Conservation (phyloP, 2,797 vertebrate species). For the Intellagama lesueurii region DNA sequence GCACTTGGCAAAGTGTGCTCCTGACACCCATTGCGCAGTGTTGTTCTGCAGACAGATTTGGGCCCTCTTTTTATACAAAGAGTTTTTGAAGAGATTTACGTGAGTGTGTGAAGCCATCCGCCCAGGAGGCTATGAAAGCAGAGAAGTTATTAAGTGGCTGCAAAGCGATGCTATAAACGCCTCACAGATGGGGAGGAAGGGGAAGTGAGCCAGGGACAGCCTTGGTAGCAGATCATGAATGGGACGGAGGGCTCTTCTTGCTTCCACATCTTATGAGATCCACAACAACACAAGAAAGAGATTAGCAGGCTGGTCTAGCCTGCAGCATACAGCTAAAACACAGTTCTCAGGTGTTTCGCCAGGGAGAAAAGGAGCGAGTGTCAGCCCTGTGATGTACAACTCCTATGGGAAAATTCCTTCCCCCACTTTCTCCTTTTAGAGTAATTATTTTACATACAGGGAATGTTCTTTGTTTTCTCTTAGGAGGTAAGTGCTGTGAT, state of each 20-base stretch:
- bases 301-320: constrained; percentile 13
- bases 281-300: constrained; percentile 4
- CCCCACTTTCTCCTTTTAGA: constrained; percentile 23
- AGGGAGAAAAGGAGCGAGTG: constrained; percentile 11
- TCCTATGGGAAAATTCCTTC: constrained; percentile 11
- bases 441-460: constrained; percentile 49
- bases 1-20: not conserved
- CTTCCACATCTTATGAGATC: not conserved
- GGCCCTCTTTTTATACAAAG: not conserved
- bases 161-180: constrained; percentile 7
- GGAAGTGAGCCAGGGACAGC: not conserved
- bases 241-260: not conserved
- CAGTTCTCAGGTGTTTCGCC: not conserved
- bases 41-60: not conserved
- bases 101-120: constrained; percentile 7
- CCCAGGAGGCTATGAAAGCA: constrained; percentile 19
- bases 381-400: not conserved
- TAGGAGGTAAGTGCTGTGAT: constrained; percentile 46
- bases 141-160: constrained; percentile 31
- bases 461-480: constrained; percentile 23
- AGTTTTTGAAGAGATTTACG: constrained; percentile 19
- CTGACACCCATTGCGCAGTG: not conserved
- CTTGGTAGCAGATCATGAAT: not conserved
- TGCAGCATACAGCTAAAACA: constrained; percentile 28
- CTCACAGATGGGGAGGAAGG: not conserved